Evolutionary conservation across 2,888 invertebrate species (phyloP), one percentile per base, ranked within the genome.

Genomic region (Agrenia bidenticulata): DNA sequence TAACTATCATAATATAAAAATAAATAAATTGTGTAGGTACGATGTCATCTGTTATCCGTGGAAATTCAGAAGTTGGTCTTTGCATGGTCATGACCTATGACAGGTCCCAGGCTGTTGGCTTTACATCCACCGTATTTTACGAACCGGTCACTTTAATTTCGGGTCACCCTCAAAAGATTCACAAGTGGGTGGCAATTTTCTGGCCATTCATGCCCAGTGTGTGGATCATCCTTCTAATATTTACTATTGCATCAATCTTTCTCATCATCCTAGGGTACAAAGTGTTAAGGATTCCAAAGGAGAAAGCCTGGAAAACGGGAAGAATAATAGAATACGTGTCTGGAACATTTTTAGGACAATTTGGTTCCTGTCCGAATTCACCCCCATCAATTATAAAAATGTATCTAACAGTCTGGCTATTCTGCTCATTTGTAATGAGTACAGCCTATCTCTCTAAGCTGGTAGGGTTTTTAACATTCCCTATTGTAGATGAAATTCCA

Each of bases 381-480:
- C 26, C 23, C 9, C 26, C 53, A 9, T 9, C n/a, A 11, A 39
- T 55, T 23, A 49, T 51, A n/a, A 19, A 19, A 51, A 50, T 37
- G 1, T 56, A 60, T 27, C 2, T 67, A 1, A 32, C 27, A 49
- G 26, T 55, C 27, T 67, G 66, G 66, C 51, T 67, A 1, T 19
- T 55, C 1, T 56, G 51, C 41, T 39, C 19, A 13, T 19, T 67
- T 0, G 51, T 63, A 17, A 27, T 24, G 7, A 49, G 55, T 2
- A 49, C 60, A 1, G 50, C 32, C 15, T 67, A 67, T 51, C 58
- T 54, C 15, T 49, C 54, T 17, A 67, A 60, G 60, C 58, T 67
- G 55, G 63, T 63, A 2, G 55, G 60, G 1, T 55, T 67, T 27
- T 32, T 67, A 4, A 63, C 66, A 2, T 67, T 67, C n/a, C 24